Conservation (phyloP, 2,113 vertebrate genomes). For the Charadrius vociferus region DNA sequence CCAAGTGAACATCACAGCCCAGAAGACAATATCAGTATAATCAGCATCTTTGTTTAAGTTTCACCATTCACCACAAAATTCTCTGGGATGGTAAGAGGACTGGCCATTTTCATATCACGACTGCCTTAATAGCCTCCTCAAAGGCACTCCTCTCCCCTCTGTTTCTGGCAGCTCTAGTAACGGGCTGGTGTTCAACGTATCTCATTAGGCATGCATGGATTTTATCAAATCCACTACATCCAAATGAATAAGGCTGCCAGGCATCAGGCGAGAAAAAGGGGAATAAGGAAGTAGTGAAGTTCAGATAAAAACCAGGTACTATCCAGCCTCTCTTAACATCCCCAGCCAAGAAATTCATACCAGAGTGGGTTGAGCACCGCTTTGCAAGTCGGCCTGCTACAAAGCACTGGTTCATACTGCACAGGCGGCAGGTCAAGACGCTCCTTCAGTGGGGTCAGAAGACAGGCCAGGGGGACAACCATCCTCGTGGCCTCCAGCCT, state of each 20-base stretch:
- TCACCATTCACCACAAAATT: background rate
- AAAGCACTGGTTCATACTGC: conserved; percentile 94
- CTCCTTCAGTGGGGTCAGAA: conserved; percentile 93
- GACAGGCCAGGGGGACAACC: conserved; percentile 93
- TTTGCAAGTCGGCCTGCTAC: conserved; percentile 91
- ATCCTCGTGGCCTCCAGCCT: conserved; percentile 93
- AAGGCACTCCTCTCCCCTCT: background rate
- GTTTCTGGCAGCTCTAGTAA: background rate
- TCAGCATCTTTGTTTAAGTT: background rate
- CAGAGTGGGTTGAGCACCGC: conserved; percentile 95
- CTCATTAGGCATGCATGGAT: background rate
- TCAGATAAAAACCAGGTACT: background rate
- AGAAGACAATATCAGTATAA: background rate
- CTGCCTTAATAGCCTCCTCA: background rate
- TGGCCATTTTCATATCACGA: background rate
- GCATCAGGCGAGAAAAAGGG: background rate
- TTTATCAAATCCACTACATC: background rate
- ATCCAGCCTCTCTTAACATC: background rate
- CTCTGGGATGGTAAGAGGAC: background rate
- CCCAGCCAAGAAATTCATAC: conserved; percentile 71
- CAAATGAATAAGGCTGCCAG: background rate
- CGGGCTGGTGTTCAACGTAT: fast-evolving
- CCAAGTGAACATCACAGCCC: background rate
- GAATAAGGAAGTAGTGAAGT: background rate
- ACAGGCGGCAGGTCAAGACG: conserved; percentile 89